Evolutionary conservation across 2,888 invertebrate genomes (phyloP).

Genomic region (Dasypogon diadema): DNA sequence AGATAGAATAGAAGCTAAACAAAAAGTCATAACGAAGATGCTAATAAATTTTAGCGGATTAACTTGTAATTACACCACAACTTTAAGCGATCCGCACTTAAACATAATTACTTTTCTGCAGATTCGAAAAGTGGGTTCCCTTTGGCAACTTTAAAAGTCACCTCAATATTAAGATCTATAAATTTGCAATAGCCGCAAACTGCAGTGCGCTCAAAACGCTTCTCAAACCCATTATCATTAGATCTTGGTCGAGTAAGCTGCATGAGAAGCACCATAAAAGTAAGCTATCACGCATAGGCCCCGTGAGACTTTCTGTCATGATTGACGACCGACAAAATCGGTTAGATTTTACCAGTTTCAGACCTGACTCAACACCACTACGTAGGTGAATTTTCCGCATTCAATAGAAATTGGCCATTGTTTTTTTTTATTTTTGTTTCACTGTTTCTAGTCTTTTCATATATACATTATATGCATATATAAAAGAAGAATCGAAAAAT

Average conservation of each 20-base stretch:
- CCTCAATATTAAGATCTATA: background rate
- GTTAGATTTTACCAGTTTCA: constrained; percentile 28
- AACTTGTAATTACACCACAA: no score
- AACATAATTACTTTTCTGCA: no score
- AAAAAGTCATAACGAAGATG: no score
- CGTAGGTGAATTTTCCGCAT: background rate
- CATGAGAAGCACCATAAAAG: background rate
- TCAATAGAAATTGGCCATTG: background rate
- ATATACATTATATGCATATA: no score
- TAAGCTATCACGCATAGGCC: background rate
- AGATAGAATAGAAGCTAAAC: no score
- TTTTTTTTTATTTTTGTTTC: background rate
- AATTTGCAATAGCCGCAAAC: background rate
- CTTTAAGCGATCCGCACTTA: no score
- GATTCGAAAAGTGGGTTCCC: no score
- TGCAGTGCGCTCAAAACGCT: background rate
- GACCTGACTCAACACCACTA: constrained; percentile 35
- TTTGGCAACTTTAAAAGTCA: background rate
- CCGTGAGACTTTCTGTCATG: background rate
- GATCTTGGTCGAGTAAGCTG: background rate
- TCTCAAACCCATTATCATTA: background rate
- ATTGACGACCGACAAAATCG: constrained; percentile 26
- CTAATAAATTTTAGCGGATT: no score
- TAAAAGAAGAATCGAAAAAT: constrained; percentile 2
- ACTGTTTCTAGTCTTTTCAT: no score